These are phyloP conservation scores for Pteromalus puparum DNA, from an alignment of 1,140 invertebrate genomes.

Conservation along the genomic window DNA sequence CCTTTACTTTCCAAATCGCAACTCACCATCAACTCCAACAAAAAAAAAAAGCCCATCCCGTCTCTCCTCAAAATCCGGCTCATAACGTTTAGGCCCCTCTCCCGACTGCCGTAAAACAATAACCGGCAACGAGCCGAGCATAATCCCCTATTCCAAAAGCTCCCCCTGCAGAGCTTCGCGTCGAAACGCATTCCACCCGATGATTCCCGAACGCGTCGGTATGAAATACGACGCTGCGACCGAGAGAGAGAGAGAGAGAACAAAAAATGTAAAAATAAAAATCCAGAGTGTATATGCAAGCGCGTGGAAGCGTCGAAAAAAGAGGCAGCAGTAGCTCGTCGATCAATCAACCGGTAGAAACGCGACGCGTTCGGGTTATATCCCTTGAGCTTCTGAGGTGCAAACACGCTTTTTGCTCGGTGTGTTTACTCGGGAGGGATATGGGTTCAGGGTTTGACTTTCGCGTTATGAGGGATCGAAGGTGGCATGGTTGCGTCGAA, in stretches of 20 bases:
- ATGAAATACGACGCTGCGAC: neutral
- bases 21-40: neutral
- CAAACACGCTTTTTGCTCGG: neutral
- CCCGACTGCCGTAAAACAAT: neutral
- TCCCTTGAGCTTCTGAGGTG: neutral
- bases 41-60: neutral
- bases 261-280: neutral
- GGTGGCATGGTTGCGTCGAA: too few species aligned
- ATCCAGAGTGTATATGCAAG: neutral
- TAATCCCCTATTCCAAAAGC: neutral
- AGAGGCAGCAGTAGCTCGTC: conserved; percentile 1
- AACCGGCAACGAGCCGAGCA: neutral
- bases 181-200: neutral
- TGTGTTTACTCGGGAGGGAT: neutral
- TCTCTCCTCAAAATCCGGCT: neutral
- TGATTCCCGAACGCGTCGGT: neutral
- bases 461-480: neutral
- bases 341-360: conserved; percentile 26
- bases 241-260: neutral
- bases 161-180: neutral
- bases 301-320: neutral
- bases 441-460: neutral
- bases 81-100: neutral
- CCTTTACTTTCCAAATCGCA: too few species aligned
- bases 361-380: neutral